Conservation (phyloP, 2,113 vertebrate species). For the Festucalex cinctus region DNA sequence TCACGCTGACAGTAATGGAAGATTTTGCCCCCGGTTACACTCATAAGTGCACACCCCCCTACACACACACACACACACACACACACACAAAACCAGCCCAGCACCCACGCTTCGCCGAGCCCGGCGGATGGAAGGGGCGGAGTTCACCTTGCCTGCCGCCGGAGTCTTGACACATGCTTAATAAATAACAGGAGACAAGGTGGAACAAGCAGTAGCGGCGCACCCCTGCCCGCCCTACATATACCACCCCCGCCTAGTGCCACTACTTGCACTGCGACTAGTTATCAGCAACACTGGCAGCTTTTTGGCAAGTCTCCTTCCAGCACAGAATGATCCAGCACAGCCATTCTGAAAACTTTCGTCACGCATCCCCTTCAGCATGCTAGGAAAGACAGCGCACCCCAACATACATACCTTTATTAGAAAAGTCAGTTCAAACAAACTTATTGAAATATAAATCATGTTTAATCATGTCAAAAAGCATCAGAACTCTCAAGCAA, state of each 20-base stretch:
- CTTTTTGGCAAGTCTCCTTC: constrained; percentile 55
- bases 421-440: not conserved
- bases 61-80: not conserved
- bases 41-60: constrained; percentile 21
- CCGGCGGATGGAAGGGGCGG: constrained; percentile 25
- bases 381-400: not conserved
- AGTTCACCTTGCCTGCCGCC: constrained; percentile 74
- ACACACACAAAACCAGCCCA: not conserved
- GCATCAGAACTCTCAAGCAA: no score
- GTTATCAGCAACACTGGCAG: constrained; percentile 33
- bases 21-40: constrained; percentile 86
- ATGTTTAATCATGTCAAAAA: not conserved
- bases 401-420: not conserved
- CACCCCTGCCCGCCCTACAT: not conserved
- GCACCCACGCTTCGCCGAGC: not conserved
- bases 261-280: constrained; percentile 29
- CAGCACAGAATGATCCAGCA: constrained; percentile 1
- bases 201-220: constrained; percentile 69
- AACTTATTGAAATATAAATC: not conserved
- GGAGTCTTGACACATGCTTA: constrained; percentile 76
- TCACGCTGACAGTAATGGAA: constrained; percentile 92
- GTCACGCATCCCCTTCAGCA: not conserved
- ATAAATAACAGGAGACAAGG: constrained; percentile 82
- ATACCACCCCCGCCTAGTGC: constrained; percentile 2
- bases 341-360: not conserved